Conservation (phyloP, 2,888 invertebrate genomes). For the Plagiodera versicolora region DNA sequence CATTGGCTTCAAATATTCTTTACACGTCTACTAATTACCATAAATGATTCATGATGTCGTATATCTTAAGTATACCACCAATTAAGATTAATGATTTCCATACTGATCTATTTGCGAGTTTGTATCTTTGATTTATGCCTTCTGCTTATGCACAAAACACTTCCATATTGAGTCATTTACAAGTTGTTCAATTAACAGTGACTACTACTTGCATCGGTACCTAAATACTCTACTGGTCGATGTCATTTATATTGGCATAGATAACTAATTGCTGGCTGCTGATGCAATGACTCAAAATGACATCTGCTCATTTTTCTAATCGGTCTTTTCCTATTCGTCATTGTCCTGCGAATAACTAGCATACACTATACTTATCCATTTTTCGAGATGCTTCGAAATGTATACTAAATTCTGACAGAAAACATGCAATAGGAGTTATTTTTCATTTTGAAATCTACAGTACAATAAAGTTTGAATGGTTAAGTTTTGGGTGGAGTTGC, state of each 20-base stretch:
- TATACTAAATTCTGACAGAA: too few species aligned
- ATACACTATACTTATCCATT: too few species aligned
- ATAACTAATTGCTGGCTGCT: not conserved
- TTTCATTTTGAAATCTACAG: too few species aligned
- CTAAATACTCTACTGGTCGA: not conserved
- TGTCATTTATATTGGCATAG: not conserved
- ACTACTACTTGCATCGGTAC: not conserved
- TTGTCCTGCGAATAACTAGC: too few species aligned
- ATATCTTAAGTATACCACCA: not conserved
- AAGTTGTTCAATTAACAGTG: not conserved
- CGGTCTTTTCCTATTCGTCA: too few species aligned
- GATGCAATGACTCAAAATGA: not conserved
- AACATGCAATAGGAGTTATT: too few species aligned
- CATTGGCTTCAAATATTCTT: too few species aligned
- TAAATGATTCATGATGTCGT: too few species aligned
- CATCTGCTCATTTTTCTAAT: not conserved
- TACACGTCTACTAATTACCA: too few species aligned
- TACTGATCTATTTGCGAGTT: not conserved
- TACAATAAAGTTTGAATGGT: too few species aligned
- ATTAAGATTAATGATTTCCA: not conserved
- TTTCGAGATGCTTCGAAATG: too few species aligned
- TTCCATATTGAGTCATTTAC: conserved; percentile 1
- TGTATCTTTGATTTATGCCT: not conserved
- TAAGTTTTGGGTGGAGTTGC: too few species aligned
- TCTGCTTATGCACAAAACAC: not conserved